phyloP scores from a whole-genome alignment of 2,888 invertebrate species.

The Tupiocoris notatus region DNA sequence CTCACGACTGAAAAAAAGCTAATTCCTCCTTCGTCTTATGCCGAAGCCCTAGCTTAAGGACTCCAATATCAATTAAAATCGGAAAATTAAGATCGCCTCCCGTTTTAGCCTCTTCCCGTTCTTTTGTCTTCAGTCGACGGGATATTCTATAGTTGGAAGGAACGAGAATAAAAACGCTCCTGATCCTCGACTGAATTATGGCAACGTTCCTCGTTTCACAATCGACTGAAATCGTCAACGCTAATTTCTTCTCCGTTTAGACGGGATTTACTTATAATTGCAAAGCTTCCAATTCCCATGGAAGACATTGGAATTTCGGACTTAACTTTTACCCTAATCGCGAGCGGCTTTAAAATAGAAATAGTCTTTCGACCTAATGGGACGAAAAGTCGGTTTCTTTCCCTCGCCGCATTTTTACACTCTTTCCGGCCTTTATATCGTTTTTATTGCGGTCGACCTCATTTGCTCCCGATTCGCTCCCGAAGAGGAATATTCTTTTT shows the following conservation, averaged over 20 bases:
- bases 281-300: neutral
- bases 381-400: neutral
- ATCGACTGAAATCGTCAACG: neutral
- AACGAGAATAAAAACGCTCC: neutral
- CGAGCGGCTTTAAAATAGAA: neutral
- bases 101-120: neutral
- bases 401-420: neutral
- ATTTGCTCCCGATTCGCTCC: constrained; percentile 23
- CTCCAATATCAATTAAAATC: constrained; percentile 34
- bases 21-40: constrained; percentile 14
- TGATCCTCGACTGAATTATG: neutral
- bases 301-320: too few species aligned
- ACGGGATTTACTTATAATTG: neutral
- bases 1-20: constrained; percentile 32
- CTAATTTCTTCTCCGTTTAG: neutral
- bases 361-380: neutral
- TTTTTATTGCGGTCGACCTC: constrained; percentile 37
- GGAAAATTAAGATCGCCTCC: constrained; percentile 25
- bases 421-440: neutral
- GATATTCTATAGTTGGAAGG: too few species aligned
- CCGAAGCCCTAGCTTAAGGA: neutral
- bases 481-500: constrained; percentile 22
- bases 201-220: neutral
- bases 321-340: too few species aligned
- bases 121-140: neutral